Base-by-base conservation (phyloP, 2,888 invertebrate species). In the Chrysotoxum bicinctum region DNA sequence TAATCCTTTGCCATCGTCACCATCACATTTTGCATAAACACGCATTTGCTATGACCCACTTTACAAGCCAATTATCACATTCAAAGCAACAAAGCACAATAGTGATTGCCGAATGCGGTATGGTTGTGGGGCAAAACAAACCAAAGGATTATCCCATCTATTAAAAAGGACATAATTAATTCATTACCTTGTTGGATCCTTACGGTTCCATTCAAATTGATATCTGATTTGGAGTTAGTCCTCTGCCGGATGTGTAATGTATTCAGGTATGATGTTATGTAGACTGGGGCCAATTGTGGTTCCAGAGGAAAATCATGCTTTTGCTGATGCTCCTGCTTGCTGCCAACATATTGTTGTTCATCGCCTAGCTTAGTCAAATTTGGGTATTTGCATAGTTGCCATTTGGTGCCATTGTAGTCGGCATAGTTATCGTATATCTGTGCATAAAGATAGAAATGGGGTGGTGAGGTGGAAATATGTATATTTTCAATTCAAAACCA, bases 241-340 rank as follows among this genome's bases (percentile, higher is more conserved):
- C 90, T 91, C 89, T 95, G 95, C 37, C 94, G 93, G 70, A 96
- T 91, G 79, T 93, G 93, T 79, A 96, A 90, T 0, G 95, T 94
- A 91, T 96, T 95, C 12, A 96, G 92, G 89, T 94, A 95, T 0
- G 95, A 95, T 87, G 94, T 94, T 88, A 96, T 94, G 79, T 95
- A 92, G 69, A 94, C 92, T 0, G 93, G 93, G 3, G 93, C 90
- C 68, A 85, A 82, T 84, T 87, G 87, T 37, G 64, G 72, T 75
- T 70, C 69, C 56, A 23, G 52, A 70, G 56, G 64, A 60, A 84
- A 84, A 58, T 78, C 82, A 94, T 87, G 93, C 93, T 88, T 95
- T 94, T 74, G 94, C 91, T 76, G 93, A 90, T 4, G 93, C 92
- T 23, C 92, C 88, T 77, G 70, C 45, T 76, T 74, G 16, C 32